phyloP scores from a whole-genome alignment of 2,888 invertebrate species.

The Drosophila monieri region DNA sequence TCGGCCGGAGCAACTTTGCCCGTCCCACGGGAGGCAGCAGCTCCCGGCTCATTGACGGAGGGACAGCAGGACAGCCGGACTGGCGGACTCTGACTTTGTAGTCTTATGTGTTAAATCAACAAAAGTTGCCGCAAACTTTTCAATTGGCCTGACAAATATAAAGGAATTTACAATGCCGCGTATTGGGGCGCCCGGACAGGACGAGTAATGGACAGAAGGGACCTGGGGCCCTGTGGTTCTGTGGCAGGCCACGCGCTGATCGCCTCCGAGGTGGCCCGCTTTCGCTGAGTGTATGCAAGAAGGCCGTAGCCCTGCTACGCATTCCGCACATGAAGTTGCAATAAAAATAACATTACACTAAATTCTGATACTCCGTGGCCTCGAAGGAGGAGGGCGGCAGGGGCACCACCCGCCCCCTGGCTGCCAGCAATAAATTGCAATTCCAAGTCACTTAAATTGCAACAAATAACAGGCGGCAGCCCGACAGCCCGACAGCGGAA shows the following conservation, averaged over 20 bases:
- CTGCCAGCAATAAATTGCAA: slow-evolving; percentile 81
- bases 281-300: slow-evolving; percentile 36
- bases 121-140: slow-evolving; percentile 68
- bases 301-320: slow-evolving; percentile 51
- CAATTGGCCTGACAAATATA: slow-evolving; percentile 75
- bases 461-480: slow-evolving; percentile 72
- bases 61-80: background rate
- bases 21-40: background rate
- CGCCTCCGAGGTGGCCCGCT: background rate
- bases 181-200: slow-evolving; percentile 1
- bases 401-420: slow-evolving; percentile 36
- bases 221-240: background rate
- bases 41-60: slow-evolving; percentile 26
- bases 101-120: slow-evolving; percentile 65
- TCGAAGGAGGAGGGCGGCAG: background rate
- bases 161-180: slow-evolving; percentile 52
- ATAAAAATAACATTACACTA: slow-evolving; percentile 72
- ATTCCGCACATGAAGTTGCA: slow-evolving; percentile 68
- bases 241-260: background rate
- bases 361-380: slow-evolving; percentile 65
- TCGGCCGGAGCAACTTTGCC: slow-evolving; percentile 29
- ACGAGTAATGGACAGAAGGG: slow-evolving; percentile 25
- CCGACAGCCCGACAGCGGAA: slow-evolving; percentile 66
- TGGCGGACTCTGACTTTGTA: slow-evolving; percentile 25
- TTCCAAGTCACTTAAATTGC: slow-evolving; percentile 82